Percentiles rank a stretch among this genome's conserved stretches.
Conservation (phyloP, 2,888 invertebrate genomes). For the Leptopilina drosophilae region DNA sequence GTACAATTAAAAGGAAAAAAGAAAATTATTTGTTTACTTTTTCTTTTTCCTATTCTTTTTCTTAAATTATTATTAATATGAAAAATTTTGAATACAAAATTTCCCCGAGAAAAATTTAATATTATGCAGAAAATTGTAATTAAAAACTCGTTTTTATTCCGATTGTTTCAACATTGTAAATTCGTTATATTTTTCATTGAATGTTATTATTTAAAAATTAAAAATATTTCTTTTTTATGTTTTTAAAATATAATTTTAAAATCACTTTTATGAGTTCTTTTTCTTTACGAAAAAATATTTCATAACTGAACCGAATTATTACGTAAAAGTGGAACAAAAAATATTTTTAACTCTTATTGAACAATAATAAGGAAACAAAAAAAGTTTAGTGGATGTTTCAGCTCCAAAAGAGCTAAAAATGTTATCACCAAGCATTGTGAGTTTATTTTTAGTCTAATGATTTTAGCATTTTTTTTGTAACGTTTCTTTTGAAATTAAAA, state of each 20-base stretch:
- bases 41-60: no score
- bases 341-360: not conserved
- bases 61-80: no score
- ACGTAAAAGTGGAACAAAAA: not conserved
- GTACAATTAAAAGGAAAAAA: no score
- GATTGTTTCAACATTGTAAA: no score
- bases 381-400: not conserved
- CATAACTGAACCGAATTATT: not conserved
- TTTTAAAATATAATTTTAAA: not conserved
- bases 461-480: not conserved
- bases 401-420: constrained; percentile 3
- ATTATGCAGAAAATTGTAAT: no score
- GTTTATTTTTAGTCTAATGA: not conserved
- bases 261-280: not conserved
- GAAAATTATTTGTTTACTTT: no score
- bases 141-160: no score
- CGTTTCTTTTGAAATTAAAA: not conserved
- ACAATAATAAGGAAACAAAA: not conserved
- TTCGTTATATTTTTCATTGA: no score
- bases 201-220: no score
- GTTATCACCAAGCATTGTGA: not conserved
- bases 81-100: no score
- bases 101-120: no score
- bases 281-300: not conserved
- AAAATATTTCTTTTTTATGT: no score